Evolutionary conservation across 92 coral and sea anemone genomes (phyloP), one percentile per base, ranked within the genome.

Genomic region (Zoanthus sansibaricus): DNA sequence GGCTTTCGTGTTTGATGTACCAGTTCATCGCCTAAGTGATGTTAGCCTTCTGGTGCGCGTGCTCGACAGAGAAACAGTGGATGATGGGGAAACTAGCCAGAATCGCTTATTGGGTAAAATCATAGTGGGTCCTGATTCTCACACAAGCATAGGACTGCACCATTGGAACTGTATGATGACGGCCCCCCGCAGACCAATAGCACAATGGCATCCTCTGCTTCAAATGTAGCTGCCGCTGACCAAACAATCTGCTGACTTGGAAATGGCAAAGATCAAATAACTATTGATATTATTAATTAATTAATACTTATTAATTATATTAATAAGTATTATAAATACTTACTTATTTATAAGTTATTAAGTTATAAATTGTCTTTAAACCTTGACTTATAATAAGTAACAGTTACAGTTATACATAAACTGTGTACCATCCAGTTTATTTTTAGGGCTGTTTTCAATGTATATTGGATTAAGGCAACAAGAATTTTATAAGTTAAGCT

Each of bases 91-190:
- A 51, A 87, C 77, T 67, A 78, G 82, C 20, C 83, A 88, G 45
- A 82, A 74, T 58, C 90, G 88, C 25, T 87, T 92, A 7, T 89
- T 97, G 52, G 99, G 98, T 52, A 97, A 94, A 87, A 82, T 95
- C 9, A 66, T 97, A 16, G 93, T 97, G 1, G 99, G 99, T 44
- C 99, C 98, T 0, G 94, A 94, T 83, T 87, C 99, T 0, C 91
- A 76, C 78, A 93, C 95, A 20, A 95, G 98, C 82, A 95, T 97
- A 67, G 99, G 99, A 4, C 67, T 97, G 25, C 99, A 97, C 86
- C 99, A 97, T 58, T 97, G 99, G 99, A 96, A 97, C 75, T 94
- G 97, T 59, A 97, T 97, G 99, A 89, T 97, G 96, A 89, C 98
- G 21, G 91, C 99, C 3, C 99, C 99, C 15, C 90, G 99, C 75